Evolutionary conservation across 2,113 vertebrate species (phyloP).

Genomic region (Pluvianellus socialis): DNA sequence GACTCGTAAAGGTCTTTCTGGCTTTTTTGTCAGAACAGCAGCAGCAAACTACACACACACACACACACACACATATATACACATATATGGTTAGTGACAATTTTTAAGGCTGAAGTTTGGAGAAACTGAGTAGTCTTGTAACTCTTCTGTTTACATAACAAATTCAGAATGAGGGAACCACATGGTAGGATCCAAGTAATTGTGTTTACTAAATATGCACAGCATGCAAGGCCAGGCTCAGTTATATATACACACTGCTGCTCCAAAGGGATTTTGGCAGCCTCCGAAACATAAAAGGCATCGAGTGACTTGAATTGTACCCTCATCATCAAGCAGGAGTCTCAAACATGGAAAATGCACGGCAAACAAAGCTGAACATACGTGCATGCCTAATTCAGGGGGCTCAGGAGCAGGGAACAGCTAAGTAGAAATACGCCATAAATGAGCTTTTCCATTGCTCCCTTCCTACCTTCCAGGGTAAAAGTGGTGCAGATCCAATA

Average conservation of each 20-base stretch:
- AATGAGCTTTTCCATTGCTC: constrained; percentile 3
- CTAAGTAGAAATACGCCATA: background rate
- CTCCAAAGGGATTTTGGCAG: background rate
- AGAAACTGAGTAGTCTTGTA: constrained; percentile 5
- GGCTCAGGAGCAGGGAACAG: background rate
- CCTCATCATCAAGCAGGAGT: background rate
- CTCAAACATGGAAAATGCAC: background rate
- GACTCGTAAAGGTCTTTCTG: background rate
- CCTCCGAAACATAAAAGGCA: background rate
- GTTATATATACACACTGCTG: constrained; percentile 18
- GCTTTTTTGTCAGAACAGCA: background rate
- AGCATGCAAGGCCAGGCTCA: constrained; percentile 31
- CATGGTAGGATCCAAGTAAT: constrained; percentile 41
- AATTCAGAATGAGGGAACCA: constrained; percentile 36
- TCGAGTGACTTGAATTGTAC: background rate
- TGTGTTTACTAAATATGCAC: constrained; percentile 54
- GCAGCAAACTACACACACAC: background rate
- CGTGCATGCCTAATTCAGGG: background rate
- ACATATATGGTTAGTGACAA: background rate
- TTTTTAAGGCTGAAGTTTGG: background rate
- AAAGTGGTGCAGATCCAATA: background rate
- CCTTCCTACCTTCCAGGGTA: constrained; percentile 9
- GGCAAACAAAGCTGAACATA: background rate
- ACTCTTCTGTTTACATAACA: constrained; percentile 44
- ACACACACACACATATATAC: no score